Evolutionary conservation across 1,140 invertebrate species (phyloP).

Genomic region (Pantala flavescens): DNA sequence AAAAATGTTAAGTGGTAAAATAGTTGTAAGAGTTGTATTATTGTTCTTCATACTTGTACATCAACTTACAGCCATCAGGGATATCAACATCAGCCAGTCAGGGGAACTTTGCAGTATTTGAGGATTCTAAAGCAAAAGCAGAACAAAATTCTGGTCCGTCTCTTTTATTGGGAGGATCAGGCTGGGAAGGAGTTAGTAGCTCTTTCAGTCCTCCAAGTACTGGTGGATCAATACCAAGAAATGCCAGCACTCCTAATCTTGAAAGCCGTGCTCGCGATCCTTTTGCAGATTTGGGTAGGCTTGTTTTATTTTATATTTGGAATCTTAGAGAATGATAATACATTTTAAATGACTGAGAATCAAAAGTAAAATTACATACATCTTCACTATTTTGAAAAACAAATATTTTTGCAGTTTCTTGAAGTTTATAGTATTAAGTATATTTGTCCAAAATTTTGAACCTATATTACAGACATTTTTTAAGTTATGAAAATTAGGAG

Average conservation of each 20-base stretch:
- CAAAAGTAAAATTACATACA: too few relatives aligned
- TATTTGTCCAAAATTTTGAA: too few relatives aligned
- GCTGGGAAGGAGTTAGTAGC: constrained; percentile 2
- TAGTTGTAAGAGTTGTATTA: too few relatives aligned
- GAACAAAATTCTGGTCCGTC: background rate
- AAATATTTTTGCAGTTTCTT: too few relatives aligned
- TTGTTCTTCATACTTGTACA: too few relatives aligned
- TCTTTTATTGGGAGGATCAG: background rate
- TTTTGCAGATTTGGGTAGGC: constrained; percentile 42
- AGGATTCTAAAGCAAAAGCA: background rate
- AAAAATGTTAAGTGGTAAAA: too few relatives aligned
- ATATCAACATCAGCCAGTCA: constrained; percentile 16
- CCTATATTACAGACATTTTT: too few relatives aligned
- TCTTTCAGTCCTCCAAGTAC: constrained; percentile 17
- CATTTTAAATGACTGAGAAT: too few relatives aligned
- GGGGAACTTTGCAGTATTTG: constrained; percentile 1
- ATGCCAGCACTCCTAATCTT: constrained; percentile 48
- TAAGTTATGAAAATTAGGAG: too few relatives aligned
- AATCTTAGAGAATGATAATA: too few relatives aligned
- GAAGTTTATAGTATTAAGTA: too few relatives aligned
- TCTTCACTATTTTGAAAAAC: too few relatives aligned
- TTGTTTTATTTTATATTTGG: constrained; percentile 26
- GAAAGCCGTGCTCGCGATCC: constrained; percentile 40
- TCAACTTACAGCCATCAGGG: background rate
- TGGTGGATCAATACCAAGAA: constrained; percentile 42